phyloP scores from a whole-genome alignment of 2,888 invertebrate genomes.

The Notodonta ziczac region DNA sequence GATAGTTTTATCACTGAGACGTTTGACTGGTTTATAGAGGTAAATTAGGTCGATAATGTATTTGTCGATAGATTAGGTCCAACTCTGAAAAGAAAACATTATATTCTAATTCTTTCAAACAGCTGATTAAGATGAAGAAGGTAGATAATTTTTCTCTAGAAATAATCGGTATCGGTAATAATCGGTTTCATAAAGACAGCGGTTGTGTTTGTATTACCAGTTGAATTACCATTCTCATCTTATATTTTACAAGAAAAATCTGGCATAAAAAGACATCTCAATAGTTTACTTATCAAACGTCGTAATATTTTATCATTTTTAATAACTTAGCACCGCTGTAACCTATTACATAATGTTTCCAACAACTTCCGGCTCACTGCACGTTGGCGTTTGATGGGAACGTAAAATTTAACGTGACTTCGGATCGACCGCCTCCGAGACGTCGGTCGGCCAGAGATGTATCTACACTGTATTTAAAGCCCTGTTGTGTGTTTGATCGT shows the following conservation, averaged over 20 bases:
- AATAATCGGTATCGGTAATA: too few relatives aligned
- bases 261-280: too few relatives aligned
- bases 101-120: too few relatives aligned
- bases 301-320: slow-evolving; percentile 18
- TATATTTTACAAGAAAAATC: too few relatives aligned
- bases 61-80: too few relatives aligned
- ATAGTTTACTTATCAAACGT: not conserved
- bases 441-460: slow-evolving; percentile 17
- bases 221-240: not conserved
- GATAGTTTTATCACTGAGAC: too few relatives aligned
- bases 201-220: not conserved
- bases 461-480: slow-evolving; percentile 23
- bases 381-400: slow-evolving; percentile 64
- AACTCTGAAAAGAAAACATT: too few relatives aligned
- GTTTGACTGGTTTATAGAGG: too few relatives aligned
- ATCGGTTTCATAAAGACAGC: not conserved
- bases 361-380: slow-evolving; percentile 52
- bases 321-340: slow-evolving; percentile 13
- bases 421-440: slow-evolving; percentile 31
- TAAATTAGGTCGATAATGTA: too few relatives aligned
- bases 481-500: too few relatives aligned
- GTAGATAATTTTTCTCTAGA: too few relatives aligned
- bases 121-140: too few relatives aligned
- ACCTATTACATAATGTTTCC: slow-evolving; percentile 28
- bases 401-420: slow-evolving; percentile 62